Percentiles rank a stretch among this genome's conserved stretches.
Evolutionary conservation across 2,888 invertebrate species (phyloP).

Genomic region (Eupithecia exiguata): DNA sequence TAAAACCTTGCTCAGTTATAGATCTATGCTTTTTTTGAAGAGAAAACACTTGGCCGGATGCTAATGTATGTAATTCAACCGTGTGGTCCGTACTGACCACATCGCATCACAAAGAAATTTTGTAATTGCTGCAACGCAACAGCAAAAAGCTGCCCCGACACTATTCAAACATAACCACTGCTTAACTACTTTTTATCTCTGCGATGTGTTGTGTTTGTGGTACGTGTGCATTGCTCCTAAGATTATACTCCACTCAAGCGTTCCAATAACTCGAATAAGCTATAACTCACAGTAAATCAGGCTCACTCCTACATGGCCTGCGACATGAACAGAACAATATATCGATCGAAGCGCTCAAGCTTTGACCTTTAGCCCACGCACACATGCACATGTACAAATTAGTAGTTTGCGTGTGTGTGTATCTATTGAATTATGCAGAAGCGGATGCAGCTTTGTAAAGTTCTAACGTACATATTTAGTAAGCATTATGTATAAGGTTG

Average conservation of each 20-base stretch:
- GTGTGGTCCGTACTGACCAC: too few relatives aligned
- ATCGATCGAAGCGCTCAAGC: constrained; percentile 49
- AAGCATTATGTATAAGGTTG: not conserved
- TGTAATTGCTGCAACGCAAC: too few relatives aligned
- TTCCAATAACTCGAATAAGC: not conserved
- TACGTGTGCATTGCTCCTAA: not conserved
- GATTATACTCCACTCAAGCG: not conserved
- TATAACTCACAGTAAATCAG: not conserved
- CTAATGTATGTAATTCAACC: too few relatives aligned
- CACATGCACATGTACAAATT: constrained; percentile 19
- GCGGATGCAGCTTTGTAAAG: not conserved
- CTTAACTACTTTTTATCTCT: too few relatives aligned
- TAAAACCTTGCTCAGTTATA: too few relatives aligned
- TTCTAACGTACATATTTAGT: not conserved
- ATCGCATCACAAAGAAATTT: too few relatives aligned
- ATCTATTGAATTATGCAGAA: not conserved
- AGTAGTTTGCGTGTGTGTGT: not conserved
- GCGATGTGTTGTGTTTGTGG: too few relatives aligned
- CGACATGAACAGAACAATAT: constrained; percentile 36
- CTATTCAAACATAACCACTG: too few relatives aligned
- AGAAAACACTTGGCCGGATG: too few relatives aligned
- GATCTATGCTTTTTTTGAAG: too few relatives aligned
- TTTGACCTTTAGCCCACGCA: constrained; percentile 55
- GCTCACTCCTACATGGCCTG: constrained; percentile 23
- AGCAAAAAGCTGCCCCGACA: too few relatives aligned